phyloP scores from a whole-genome alignment of 2,888 invertebrate genomes.

The Saturnia pavonia region DNA sequence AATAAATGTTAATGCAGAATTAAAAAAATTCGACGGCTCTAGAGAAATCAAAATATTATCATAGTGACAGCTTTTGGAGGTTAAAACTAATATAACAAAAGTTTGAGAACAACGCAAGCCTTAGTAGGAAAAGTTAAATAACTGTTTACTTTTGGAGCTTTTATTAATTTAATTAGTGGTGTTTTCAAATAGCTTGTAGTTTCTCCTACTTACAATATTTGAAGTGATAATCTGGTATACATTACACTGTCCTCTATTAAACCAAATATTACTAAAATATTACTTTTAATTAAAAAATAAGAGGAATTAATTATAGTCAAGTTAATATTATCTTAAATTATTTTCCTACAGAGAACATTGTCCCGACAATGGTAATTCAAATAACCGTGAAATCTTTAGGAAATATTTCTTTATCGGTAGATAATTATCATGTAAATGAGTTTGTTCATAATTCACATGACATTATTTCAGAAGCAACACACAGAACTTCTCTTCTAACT shows the following conservation, averaged over 20 bases:
- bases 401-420: background rate
- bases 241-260: no score
- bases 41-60: conserved; percentile 7
- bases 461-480: background rate
- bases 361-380: background rate
- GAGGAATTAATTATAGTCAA: no score
- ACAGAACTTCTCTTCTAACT: background rate
- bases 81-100: conserved; percentile 12
- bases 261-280: no score
- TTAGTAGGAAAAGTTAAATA: background rate
- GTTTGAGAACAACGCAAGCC: background rate
- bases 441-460: background rate
- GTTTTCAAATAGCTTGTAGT: background rate
- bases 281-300: no score
- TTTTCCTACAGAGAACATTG: background rate
- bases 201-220: no score
- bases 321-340: no score
- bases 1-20: background rate
- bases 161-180: background rate
- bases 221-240: no score
- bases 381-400: background rate
- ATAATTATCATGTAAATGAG: background rate
- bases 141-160: background rate
- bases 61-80: conserved; percentile 6
- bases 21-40: background rate